Evolutionary conservation across 2,113 vertebrate species (phyloP), one percentile per base, ranked within the genome.

Genomic region (Chloropsis cyanopogon): DNA sequence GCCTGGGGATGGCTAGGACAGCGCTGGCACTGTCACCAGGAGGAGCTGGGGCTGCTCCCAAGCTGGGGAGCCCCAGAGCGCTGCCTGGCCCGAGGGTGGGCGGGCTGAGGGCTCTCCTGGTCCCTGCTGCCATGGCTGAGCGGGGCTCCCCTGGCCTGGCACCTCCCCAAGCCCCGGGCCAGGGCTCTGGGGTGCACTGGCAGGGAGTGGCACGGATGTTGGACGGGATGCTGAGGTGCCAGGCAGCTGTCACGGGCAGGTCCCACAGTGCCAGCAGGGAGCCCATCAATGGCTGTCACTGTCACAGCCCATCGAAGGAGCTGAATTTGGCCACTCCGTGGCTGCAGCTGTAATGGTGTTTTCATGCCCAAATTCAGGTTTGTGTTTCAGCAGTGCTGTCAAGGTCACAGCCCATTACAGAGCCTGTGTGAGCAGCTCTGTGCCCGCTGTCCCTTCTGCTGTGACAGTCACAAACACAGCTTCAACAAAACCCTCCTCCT

Each of bases 271-370:
- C 50, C 5, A 1, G 42, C 15, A 14, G 8, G 24, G 60, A 53
- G 75, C 44, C 41, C 15, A 3, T 1, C 4, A 1, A 0, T 3
- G 23, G 78, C 83, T 76, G 53, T 3, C 39, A 3, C 63, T 47
- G 61, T 6, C 71, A 28, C 71, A 25, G 65, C 82, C 28, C 49
- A 3, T 15, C 53, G 10, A 3, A 14, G 39, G 44, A 37, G 37
- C 37, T 37, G 16, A 11, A 1, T 13, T 4, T 12, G 37, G 1
- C 28, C 18, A 2, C 33, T 3, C 18, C 6, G 0, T 0, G 23
- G 25, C 1, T 52, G 72, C 6, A 33, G 70, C 70, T 47, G 18
- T 4, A 9, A 4, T 2, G 12, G 39, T 5, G 22, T 9, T 52
- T 24, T 18, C 37, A 4, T n/a, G 31, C 49, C 69, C 49, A 23